phyloP scores from a whole-genome alignment of 2,888 invertebrate genomes.

The Ethmia dodecea region DNA sequence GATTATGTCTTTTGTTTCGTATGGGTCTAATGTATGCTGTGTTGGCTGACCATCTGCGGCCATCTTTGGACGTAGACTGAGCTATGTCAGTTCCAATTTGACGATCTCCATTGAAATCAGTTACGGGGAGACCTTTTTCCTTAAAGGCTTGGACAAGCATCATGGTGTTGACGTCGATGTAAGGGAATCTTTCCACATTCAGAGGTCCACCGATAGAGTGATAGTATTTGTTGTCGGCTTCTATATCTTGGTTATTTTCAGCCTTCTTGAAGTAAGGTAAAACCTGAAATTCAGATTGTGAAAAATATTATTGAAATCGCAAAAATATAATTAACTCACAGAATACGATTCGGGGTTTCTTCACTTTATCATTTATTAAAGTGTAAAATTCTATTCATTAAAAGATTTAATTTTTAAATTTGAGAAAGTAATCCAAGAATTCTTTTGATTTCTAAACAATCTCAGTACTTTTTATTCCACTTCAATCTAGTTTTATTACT shows the following conservation, averaged over 20 bases:
- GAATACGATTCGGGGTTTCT: too few relatives aligned
- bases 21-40: conserved; percentile 82
- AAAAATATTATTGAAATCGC: neutral
- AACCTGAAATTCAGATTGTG: conserved; percentile 46
- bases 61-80: conserved; percentile 80
- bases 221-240: conserved; percentile 69
- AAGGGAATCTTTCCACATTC: conserved; percentile 80
- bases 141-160: conserved; percentile 78
- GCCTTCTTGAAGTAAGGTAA: conserved; percentile 84
- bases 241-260: conserved; percentile 79
- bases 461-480: too few relatives aligned
- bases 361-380: too few relatives aligned
- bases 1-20: conserved; percentile 67
- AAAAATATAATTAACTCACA: too few relatives aligned
- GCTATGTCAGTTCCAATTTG: conserved; percentile 80
- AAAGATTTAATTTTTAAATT: too few relatives aligned
- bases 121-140: conserved; percentile 77
- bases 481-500: too few relatives aligned
- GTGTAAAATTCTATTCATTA: too few relatives aligned
- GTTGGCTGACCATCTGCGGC: conserved; percentile 79
- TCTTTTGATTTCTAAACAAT: too few relatives aligned
- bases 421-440: too few relatives aligned
- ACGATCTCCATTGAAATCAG: conserved; percentile 76
- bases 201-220: conserved; percentile 80
- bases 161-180: conserved; percentile 77